phyloP scores from a whole-genome alignment of 2,797 vertebrate species.

The Hypotaenidia okinawae region DNA sequence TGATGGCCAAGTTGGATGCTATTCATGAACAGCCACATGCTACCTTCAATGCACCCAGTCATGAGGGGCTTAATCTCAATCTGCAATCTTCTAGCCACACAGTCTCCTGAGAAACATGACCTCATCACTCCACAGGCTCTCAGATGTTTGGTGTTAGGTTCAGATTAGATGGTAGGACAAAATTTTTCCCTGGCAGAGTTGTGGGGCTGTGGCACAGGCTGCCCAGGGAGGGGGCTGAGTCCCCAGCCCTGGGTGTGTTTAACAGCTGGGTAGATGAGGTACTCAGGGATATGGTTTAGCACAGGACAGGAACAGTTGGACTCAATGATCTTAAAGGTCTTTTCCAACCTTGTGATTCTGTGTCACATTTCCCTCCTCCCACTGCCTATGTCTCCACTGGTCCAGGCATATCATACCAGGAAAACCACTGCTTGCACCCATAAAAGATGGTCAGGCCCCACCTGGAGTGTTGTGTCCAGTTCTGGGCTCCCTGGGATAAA shows the following conservation, averaged over 20 bases:
- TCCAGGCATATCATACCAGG: background rate
- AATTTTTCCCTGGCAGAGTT: too few relatives aligned
- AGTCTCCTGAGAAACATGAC: background rate
- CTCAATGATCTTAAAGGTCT: too few relatives aligned
- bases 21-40: accelerated
- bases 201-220: too few relatives aligned
- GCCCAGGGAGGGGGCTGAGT: too few relatives aligned
- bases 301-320: too few relatives aligned
- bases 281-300: too few relatives aligned
- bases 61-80: background rate
- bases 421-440: background rate
- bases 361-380: background rate
- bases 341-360: too few relatives aligned
- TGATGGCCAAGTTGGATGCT: background rate
- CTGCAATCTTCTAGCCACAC: accelerated
- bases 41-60: background rate
- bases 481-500: too few relatives aligned
- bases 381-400: background rate
- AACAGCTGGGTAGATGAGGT: too few relatives aligned
- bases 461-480: too few relatives aligned
- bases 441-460: background rate
- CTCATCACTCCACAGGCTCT: background rate
- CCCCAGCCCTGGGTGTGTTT: too few relatives aligned
- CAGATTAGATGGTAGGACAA: too few relatives aligned
- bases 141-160: background rate